A percentile compares a stretch with the other conserved stretches of the same genome.
Evolutionary conservation across 2,888 invertebrate genomes (phyloP).

Genomic region (Sarcophaga carnaria): DNA sequence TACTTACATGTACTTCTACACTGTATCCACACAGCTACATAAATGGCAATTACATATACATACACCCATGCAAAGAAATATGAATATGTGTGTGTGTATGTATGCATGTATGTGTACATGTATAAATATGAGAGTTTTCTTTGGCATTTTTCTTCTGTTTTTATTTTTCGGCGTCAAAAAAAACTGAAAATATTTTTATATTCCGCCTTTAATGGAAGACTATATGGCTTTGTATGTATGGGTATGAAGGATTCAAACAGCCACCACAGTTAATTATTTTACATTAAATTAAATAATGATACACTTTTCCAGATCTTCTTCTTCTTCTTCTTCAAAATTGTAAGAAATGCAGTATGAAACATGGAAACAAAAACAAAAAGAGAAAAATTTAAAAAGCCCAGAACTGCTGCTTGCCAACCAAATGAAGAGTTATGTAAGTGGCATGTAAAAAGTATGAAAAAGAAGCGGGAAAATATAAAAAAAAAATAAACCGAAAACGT

Average conservation of each 20-base stretch:
- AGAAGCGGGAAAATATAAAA: neutral
- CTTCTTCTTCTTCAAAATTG: neutral
- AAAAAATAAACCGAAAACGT: slow-evolving; percentile 74
- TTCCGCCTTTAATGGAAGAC: slow-evolving; percentile 4
- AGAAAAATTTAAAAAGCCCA: slow-evolving; percentile 47
- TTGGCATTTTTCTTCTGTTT: slow-evolving; percentile 13
- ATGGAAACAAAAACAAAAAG: neutral
- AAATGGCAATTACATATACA: neutral
- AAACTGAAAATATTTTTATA: slow-evolving; percentile 10
- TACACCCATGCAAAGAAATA: slow-evolving; percentile 1
- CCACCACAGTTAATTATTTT: slow-evolving; percentile 80
- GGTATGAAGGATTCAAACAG: neutral
- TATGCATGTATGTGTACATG: slow-evolving; percentile 13
- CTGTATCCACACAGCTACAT: neutral
- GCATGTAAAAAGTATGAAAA: slow-evolving; percentile 57
- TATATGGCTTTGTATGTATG: neutral
- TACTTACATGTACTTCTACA: slow-evolving; percentile 20
- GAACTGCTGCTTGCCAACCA: slow-evolving; percentile 53
- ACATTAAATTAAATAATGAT: slow-evolving; percentile 82
- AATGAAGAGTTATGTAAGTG: slow-evolving; percentile 67
- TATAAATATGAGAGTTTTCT: slow-evolving; percentile 28
- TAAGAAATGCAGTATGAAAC: neutral
- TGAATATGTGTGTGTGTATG: neutral
- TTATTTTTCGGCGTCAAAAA: neutral
- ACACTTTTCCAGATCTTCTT: slow-evolving; percentile 74